Percentiles rank a stretch among this genome's conserved stretches.
Conservation (phyloP, 2,888 invertebrate species). For the Autographa gamma region DNA sequence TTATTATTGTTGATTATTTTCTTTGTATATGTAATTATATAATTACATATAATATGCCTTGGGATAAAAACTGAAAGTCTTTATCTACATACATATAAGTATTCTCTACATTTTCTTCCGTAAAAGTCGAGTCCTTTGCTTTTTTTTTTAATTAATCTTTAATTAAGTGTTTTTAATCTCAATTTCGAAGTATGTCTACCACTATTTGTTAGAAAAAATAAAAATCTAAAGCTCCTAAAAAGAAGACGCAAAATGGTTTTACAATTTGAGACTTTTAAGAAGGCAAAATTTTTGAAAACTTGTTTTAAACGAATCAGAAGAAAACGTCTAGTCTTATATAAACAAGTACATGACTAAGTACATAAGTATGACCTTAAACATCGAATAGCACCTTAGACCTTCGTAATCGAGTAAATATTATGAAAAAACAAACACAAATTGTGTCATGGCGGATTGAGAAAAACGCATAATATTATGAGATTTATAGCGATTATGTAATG, state of each 20-base stretch:
- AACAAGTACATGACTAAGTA: slow-evolving; percentile 28
- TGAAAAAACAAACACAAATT: slow-evolving; percentile 51
- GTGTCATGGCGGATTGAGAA: slow-evolving; percentile 53
- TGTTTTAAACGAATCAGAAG: slow-evolving; percentile 6
- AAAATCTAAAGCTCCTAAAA: neutral
- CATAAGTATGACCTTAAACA: slow-evolving; percentile 22
- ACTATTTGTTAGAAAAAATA: too few species aligned
- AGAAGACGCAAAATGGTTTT: neutral
- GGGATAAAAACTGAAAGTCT: too few species aligned
- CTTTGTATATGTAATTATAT: neutral
- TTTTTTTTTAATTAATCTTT: too few species aligned
- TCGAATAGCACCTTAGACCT: slow-evolving; percentile 28
- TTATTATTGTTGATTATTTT: neutral
- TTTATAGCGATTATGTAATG: slow-evolving; percentile 40
- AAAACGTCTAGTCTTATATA: neutral
- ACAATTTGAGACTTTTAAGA: neutral
- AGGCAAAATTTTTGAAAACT: neutral
- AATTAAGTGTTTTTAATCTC: too few species aligned
- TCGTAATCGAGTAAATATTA: slow-evolving; percentile 46
- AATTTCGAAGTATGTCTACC: too few species aligned
- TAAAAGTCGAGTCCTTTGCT: too few species aligned
- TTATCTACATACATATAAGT: too few species aligned
- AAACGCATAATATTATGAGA: slow-evolving; percentile 41
- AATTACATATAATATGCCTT: too few species aligned
- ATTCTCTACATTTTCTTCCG: too few species aligned